phyloP scores from a whole-genome alignment of 1,140 invertebrate genomes.

The Pectinophora gossypiella region DNA sequence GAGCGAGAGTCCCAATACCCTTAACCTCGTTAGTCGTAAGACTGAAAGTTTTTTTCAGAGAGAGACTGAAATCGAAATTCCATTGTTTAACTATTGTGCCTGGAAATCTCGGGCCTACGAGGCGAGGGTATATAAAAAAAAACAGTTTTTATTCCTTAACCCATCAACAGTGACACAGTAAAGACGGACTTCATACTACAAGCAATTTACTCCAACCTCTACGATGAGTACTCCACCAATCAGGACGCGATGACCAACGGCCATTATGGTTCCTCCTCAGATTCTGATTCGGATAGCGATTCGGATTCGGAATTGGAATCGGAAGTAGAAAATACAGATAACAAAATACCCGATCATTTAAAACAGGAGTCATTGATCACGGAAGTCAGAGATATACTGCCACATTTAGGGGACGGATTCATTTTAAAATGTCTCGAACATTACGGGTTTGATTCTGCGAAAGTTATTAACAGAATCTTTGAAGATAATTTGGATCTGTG shows the following conservation, averaged over 20 bases:
- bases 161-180: slow-evolving; percentile 74
- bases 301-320: too few species aligned
- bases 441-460: slow-evolving; percentile 82
- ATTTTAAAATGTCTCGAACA: slow-evolving; percentile 84
- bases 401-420: slow-evolving; percentile 85
- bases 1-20: too few species aligned
- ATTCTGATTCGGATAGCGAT: slow-evolving; percentile 31
- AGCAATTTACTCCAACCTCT: slow-evolving; percentile 65
- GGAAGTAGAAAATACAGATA: slow-evolving; percentile 38
- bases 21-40: too few species aligned
- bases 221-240: slow-evolving; percentile 26
- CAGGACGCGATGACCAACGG: slow-evolving; percentile 36
- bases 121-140: too few species aligned
- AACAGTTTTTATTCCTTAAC: slow-evolving; percentile 37
- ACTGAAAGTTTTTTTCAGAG: too few species aligned
- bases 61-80: too few species aligned
- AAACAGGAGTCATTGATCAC: slow-evolving; percentile 78
- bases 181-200: slow-evolving; percentile 77
- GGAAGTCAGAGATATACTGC: slow-evolving; percentile 87
- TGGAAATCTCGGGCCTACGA: too few species aligned
- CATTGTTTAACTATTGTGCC: too few species aligned
- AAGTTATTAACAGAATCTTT: slow-evolving; percentile 87
- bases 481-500: slow-evolving; percentile 78
- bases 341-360: slow-evolving; percentile 64
- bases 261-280: slow-evolving; percentile 39